A percentile compares a stretch with the other conserved stretches of the same genome.
These are phyloP conservation scores for Eurytoma californica DNA, from an alignment of 2,888 invertebrate species.

Conservation along the genomic window DNA sequence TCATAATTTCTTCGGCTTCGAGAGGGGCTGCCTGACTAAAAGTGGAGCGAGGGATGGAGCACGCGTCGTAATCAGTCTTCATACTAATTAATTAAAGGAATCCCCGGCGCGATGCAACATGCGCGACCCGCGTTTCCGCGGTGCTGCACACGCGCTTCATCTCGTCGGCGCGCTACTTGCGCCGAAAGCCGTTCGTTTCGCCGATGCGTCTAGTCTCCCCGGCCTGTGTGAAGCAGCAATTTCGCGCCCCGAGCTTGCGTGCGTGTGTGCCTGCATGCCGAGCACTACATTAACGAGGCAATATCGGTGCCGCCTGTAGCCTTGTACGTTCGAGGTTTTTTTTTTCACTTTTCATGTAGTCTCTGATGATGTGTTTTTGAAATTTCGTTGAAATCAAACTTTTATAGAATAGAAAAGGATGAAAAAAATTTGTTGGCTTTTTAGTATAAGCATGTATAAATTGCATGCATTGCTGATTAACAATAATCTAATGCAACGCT, in stretches of 20 bases:
- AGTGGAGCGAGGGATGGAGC: background rate
- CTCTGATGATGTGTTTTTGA: no score
- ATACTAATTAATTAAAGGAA: conserved; percentile 67
- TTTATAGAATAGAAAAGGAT: no score
- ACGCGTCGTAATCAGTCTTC: conserved; percentile 64
- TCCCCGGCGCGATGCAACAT: conserved; percentile 53
- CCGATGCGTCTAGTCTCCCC: background rate
- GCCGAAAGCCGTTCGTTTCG: conserved; percentile 24
- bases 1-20: conserved; percentile 34
- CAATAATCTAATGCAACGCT: no score
- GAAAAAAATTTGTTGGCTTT: no score
- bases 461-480: no score
- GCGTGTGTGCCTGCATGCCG: background rate
- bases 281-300: no score
- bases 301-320: no score
- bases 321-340: no score
- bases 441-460: no score
- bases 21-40: background rate
- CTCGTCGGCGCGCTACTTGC: conserved; percentile 25
- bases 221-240: conserved; percentile 1
- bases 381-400: no score
- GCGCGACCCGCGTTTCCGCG: conserved; percentile 23
- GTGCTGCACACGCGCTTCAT: conserved; percentile 40
- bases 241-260: background rate
- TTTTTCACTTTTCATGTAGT: no score